These are phyloP conservation scores for Drosophila littoralis DNA, from an alignment of 1,140 invertebrate genomes.

Conservation along the genomic window DNA sequence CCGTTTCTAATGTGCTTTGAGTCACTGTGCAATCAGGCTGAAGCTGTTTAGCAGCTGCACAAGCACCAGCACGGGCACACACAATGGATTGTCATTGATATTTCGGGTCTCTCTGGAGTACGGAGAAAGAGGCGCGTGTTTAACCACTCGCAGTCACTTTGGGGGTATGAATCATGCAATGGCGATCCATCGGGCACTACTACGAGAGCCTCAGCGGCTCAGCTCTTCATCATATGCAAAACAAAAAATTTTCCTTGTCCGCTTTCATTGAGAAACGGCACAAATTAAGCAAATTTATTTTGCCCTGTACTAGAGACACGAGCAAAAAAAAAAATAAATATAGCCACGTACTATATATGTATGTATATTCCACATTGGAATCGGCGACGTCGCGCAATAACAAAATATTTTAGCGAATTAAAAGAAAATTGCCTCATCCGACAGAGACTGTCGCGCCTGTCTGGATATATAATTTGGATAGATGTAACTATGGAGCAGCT, in stretches of 20 bases:
- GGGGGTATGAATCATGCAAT: slow-evolving; percentile 42
- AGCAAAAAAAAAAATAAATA: slow-evolving; percentile 10
- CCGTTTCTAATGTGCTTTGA: not conserved
- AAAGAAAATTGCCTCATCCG: slow-evolving; percentile 80
- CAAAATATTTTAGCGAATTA: slow-evolving; percentile 80
- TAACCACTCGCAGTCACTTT: slow-evolving; percentile 53
- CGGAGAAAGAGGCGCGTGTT: slow-evolving; percentile 17
- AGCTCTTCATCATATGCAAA: slow-evolving; percentile 65
- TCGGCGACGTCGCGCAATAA: slow-evolving; percentile 60
- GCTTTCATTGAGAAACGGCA: slow-evolving; percentile 67
- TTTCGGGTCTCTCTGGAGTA: slow-evolving; percentile 45
- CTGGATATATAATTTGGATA: slow-evolving; percentile 50
- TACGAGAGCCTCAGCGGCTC: slow-evolving; percentile 20
- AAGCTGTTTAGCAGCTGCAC: slow-evolving; percentile 50
- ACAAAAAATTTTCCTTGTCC: slow-evolving; percentile 59
- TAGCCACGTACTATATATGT: slow-evolving; percentile 22
- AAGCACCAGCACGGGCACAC: not conserved
- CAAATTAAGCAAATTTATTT: slow-evolving; percentile 78
- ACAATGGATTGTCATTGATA: slow-evolving; percentile 76
- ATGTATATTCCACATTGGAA: slow-evolving; percentile 30
- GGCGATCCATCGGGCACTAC: slow-evolving; percentile 39
- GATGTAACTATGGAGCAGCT: slow-evolving; percentile 49
- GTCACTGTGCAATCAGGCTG: slow-evolving; percentile 31
- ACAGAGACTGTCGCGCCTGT: slow-evolving; percentile 33
- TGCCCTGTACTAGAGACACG: slow-evolving; percentile 41